Conservation (phyloP, 1,140 invertebrate genomes). For the Aphelinus atriplicis region DNA sequence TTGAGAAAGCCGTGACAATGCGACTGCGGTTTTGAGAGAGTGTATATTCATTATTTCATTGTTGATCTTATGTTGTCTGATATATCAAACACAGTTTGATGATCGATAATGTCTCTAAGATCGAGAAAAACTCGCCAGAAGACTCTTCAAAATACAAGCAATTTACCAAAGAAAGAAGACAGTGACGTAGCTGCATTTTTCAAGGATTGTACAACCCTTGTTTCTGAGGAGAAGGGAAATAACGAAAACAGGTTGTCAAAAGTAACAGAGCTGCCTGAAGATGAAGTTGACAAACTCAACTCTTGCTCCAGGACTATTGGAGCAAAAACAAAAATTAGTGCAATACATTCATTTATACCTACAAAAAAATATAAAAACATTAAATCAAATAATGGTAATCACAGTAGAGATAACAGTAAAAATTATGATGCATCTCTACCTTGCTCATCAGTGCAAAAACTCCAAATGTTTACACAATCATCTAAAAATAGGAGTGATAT, state of each 20-base stretch:
- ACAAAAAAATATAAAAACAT: conserved; percentile 6
- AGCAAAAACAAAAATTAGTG: neutral
- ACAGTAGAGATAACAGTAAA: neutral
- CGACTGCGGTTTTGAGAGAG: too few relatives aligned
- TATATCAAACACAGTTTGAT: too few relatives aligned
- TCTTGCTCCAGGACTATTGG: neutral
- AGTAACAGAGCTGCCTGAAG: neutral
- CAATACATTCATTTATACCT: neutral
- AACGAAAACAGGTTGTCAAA: neutral
- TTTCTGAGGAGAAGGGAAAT: neutral
- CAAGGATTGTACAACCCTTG: conserved; percentile 21
- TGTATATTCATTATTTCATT: too few relatives aligned
- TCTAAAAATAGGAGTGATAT: conserved; percentile 23
- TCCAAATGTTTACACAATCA: conserved; percentile 12
- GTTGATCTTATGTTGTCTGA: too few relatives aligned
- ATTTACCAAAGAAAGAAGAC: neutral
- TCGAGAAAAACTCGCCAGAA: conserved; percentile 24
- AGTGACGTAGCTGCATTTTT: conserved; percentile 19
- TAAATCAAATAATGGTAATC: neutral
- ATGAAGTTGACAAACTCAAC: neutral
- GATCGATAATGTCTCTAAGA: conserved; percentile 16
- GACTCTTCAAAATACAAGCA: neutral
- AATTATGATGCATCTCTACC: neutral
- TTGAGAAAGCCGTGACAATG: too few relatives aligned
- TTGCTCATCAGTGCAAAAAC: neutral